Conservation (phyloP, 2,888 invertebrate genomes). For the Drosophila borealis region DNA sequence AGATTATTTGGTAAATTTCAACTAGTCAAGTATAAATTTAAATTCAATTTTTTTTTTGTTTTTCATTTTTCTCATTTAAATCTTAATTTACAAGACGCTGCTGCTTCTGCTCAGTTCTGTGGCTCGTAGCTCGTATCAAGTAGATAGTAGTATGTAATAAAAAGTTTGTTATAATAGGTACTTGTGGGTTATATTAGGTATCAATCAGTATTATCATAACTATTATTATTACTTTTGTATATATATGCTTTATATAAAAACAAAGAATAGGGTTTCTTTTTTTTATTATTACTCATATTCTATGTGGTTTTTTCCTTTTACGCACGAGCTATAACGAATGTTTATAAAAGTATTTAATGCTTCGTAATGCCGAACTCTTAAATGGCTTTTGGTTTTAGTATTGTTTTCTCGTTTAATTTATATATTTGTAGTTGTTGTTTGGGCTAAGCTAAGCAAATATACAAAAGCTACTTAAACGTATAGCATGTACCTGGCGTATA, state of each 20-base stretch:
- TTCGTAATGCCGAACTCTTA: slow-evolving; percentile 50
- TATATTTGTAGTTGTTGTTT: slow-evolving; percentile 31
- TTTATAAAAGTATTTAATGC: slow-evolving; percentile 65
- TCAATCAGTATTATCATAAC: slow-evolving; percentile 51
- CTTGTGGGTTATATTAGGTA: slow-evolving; percentile 76
- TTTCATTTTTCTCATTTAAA: slow-evolving; percentile 26
- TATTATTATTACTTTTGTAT: slow-evolving; percentile 13
- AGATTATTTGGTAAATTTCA: slow-evolving; percentile 38
- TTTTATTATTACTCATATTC: slow-evolving; percentile 18
- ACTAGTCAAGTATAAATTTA: slow-evolving; percentile 48
- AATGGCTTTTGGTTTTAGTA: slow-evolving; percentile 20
- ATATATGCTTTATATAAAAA: slow-evolving; percentile 56
- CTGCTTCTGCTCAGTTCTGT: slow-evolving; percentile 74
- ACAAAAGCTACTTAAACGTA: slow-evolving; percentile 79
- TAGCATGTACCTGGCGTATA: slow-evolving; percentile 54
- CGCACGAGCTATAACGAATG: slow-evolving; percentile 53
- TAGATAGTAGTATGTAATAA: slow-evolving; percentile 72
- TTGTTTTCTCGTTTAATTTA: not conserved
- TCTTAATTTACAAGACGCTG: slow-evolving; percentile 56
- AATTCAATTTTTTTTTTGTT: slow-evolving; percentile 27
- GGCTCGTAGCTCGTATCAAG: slow-evolving; percentile 78
- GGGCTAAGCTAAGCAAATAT: slow-evolving; percentile 77
- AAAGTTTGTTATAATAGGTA: slow-evolving; percentile 75
- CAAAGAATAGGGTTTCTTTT: slow-evolving; percentile 44
- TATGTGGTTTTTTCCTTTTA: slow-evolving; percentile 24